Conservation (phyloP, 2,888 invertebrate genomes). For the Hirtodrosophila confusa region DNA sequence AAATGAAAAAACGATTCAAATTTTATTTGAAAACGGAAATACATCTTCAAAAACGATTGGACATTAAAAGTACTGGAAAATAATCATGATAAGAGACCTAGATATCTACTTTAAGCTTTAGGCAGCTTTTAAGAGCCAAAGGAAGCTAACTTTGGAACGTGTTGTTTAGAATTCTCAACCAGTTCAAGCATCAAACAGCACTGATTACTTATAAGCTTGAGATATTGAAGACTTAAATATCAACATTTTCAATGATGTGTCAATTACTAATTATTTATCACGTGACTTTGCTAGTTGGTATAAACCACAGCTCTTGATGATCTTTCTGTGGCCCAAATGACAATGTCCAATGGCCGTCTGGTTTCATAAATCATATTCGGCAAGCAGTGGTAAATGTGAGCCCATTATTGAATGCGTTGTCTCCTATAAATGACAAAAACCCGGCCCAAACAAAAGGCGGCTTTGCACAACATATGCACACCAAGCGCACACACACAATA, state of each 20-base stretch:
- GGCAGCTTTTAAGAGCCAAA: too few relatives aligned
- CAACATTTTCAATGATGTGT: constrained; percentile 3
- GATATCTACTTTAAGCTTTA: too few relatives aligned
- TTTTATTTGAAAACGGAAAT: too few relatives aligned
- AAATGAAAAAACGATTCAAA: too few relatives aligned
- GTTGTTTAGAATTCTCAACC: not conserved
- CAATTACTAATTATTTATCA: not conserved
- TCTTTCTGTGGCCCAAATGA: constrained; percentile 12
- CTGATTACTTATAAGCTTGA: not conserved
- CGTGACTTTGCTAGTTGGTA: too few relatives aligned
- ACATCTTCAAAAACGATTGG: too few relatives aligned
- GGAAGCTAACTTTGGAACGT: too few relatives aligned
- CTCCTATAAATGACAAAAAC: constrained; percentile 42
- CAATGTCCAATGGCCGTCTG: constrained; percentile 12
- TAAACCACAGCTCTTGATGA: constrained; percentile 5
- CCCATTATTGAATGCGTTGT: constrained; percentile 48
- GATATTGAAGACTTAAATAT: not conserved
- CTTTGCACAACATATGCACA: constrained; percentile 22
- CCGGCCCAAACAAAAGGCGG: constrained; percentile 43
- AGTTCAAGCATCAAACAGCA: not conserved
- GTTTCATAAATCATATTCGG: constrained; percentile 11
- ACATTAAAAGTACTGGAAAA: too few relatives aligned
- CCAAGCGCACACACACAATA: not conserved
- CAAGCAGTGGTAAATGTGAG: constrained; percentile 12
- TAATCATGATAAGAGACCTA: too few relatives aligned